Conservation (phyloP, 2,888 invertebrate species). For the Tiliacea aurago region DNA sequence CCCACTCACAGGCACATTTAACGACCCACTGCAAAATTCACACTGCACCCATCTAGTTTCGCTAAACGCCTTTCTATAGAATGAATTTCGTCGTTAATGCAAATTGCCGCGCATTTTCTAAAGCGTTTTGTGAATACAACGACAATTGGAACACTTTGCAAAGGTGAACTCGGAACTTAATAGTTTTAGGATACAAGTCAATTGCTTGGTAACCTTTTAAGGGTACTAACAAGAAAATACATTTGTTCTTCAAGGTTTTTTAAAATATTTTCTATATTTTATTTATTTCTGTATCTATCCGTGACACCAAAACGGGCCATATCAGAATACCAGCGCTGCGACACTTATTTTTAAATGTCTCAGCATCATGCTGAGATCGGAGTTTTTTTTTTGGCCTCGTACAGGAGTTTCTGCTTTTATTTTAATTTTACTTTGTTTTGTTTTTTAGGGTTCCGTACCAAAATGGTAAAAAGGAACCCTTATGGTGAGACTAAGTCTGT, state of each 20-base stretch:
- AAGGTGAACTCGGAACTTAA: conserved; percentile 31
- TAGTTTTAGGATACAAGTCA: conserved; percentile 11
- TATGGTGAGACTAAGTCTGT: too few relatives aligned
- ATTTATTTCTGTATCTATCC: too few relatives aligned
- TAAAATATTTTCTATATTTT: neutral
- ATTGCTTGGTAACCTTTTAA: conserved; percentile 24
- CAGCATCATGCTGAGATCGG: too few relatives aligned
- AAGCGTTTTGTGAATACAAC: conserved; percentile 48
- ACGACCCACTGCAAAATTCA: conserved; percentile 64
- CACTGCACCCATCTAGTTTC: conserved; percentile 53
- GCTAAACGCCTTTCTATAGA: conserved; percentile 56
- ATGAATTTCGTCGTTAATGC: conserved; percentile 61
- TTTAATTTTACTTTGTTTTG: too few relatives aligned
- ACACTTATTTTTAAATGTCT: too few relatives aligned
- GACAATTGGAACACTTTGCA: conserved; percentile 28
- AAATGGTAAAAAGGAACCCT: too few relatives aligned
- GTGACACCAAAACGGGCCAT: too few relatives aligned
- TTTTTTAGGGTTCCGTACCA: too few relatives aligned
- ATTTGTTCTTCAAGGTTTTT: neutral
- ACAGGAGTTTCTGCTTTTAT: too few relatives aligned
- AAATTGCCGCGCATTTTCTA: conserved; percentile 58
- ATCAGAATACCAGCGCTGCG: too few relatives aligned
- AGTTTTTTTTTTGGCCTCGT: too few relatives aligned
- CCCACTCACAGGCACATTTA: conserved; percentile 54
- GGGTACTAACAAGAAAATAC: neutral